Evolutionary conservation across 2,113 vertebrate genomes (phyloP), one percentile per base, ranked within the genome.

Genomic region (Percina caprodes): DNA sequence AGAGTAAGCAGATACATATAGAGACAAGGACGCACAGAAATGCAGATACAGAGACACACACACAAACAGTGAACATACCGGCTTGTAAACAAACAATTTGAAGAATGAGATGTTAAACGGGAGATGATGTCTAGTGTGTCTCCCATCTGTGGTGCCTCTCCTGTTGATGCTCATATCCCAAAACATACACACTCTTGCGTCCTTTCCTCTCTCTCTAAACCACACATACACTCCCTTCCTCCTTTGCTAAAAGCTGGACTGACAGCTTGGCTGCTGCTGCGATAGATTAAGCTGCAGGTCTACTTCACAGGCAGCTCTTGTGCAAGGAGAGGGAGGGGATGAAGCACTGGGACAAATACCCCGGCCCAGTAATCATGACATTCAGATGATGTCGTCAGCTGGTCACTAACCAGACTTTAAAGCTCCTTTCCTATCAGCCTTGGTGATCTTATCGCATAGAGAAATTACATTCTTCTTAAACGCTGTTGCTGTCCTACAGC

Each of bases 271-370:
- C 87, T 91, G 88, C 89, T 86, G 89, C 82, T 88, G 86, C 81
- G 54, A 91, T 90, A 91, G 92, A 93, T 93, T 91, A 92, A 92
- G 91, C 89, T 88, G 91, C 91, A 91, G 92, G 88, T 93, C 90
- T 90, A 89, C 89, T 87, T 86, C 67, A 77, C 83, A 90, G 82
- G 84, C 91, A 88, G 90, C 86, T 71, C 84, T 75, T 74, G 87
- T 83, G 82, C 83, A 82, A 59, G 71, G 73, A 79, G 83, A 89
- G 88, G 73, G 87, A 86, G 87, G 77, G 67, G 80, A 85, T 49
- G 80, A 49, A 79, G 77, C 77, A 66, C 62, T 59, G 86, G 90
- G 88, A 90, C 90, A 86, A 88, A 92, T 91, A 92, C 86, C 79
- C 88, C 77, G 23, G 73, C 71, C 77, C 86, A 88, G 86, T 84